Conservation (phyloP, 2,888 invertebrate species). For the Caradrina kadenii region DNA sequence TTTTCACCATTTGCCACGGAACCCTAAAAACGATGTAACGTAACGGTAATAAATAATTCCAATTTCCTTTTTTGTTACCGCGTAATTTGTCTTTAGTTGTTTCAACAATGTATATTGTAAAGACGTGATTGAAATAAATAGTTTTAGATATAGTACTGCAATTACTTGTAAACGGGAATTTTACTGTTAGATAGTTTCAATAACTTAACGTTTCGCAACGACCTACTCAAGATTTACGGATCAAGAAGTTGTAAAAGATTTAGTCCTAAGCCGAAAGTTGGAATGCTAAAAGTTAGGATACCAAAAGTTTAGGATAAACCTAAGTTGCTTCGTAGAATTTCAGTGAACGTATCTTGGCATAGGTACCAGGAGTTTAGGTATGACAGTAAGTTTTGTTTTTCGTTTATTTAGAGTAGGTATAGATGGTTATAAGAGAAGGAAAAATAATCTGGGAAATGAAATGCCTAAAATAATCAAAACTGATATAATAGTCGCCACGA, state of each 20-base stretch:
- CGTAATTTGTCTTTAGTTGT: too few relatives aligned
- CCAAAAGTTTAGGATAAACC: conserved; percentile 18
- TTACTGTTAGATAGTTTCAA: neutral
- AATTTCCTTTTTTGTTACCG: too few relatives aligned
- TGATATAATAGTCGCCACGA: too few relatives aligned
- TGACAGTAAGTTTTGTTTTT: neutral
- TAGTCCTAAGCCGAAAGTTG: conserved; percentile 31
- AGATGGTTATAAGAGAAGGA: too few relatives aligned
- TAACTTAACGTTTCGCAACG: neutral
- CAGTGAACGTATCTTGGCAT: conserved; percentile 6
- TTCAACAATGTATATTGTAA: too few relatives aligned
- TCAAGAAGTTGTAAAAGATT: conserved; percentile 29
- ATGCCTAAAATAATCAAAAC: too few relatives aligned
- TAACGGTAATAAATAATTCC: too few relatives aligned
- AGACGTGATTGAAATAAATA: too few relatives aligned
- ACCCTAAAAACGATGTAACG: too few relatives aligned
- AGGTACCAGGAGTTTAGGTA: neutral
- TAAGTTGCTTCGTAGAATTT: conserved; percentile 13
- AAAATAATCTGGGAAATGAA: too few relatives aligned
- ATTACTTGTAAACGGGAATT: neutral
- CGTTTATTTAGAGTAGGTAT: neutral
- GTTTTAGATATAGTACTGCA: too few relatives aligned
- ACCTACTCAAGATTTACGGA: conserved; percentile 8
- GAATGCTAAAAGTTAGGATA: conserved; percentile 27
- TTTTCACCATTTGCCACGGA: too few relatives aligned